These are phyloP conservation scores for Mesorhabditis sp. DNA, from an alignment of 2,888 invertebrate species.

Conservation along the genomic window DNA sequence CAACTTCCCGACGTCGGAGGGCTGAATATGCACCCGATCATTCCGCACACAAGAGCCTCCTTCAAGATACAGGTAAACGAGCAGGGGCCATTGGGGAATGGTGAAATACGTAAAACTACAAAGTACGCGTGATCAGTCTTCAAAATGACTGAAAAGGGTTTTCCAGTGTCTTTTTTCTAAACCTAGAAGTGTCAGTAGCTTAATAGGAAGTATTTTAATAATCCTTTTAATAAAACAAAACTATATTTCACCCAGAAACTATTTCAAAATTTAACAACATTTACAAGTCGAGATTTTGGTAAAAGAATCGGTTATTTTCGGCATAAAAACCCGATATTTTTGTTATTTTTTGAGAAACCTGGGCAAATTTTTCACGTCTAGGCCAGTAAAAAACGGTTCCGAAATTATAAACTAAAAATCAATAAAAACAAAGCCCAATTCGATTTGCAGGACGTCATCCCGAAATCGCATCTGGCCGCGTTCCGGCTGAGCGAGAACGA, in stretches of 20 bases:
- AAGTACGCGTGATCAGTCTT: too few relatives aligned
- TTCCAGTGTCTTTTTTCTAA: not conserved
- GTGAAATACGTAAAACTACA: too few relatives aligned
- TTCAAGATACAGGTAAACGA: slow-evolving; percentile 52
- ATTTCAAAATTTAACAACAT: too few relatives aligned
- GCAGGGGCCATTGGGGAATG: too few relatives aligned
- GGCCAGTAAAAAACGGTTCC: not conserved
- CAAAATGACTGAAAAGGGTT: not conserved
- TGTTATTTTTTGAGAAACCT: not conserved
- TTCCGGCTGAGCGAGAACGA: slow-evolving; percentile 51
- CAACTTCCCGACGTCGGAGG: slow-evolving; percentile 34
- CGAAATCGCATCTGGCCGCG: slow-evolving; percentile 50
- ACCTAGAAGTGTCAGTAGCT: too few relatives aligned
- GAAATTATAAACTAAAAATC: not conserved
- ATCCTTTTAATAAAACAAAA: too few relatives aligned
- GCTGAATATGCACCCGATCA: slow-evolving; percentile 29
- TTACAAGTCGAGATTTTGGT: too few relatives aligned
- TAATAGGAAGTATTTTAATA: too few relatives aligned
- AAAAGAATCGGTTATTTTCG: slow-evolving; percentile 1
- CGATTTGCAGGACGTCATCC: slow-evolving; percentile 47
- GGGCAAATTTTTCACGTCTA: not conserved
- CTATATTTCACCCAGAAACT: too few relatives aligned
- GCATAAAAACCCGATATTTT: not conserved
- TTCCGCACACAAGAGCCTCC: slow-evolving; percentile 56
- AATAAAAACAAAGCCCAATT: not conserved